phyloP scores from a whole-genome alignment of 2,113 vertebrate species.

The Coryphaenoides rupestris region DNA sequence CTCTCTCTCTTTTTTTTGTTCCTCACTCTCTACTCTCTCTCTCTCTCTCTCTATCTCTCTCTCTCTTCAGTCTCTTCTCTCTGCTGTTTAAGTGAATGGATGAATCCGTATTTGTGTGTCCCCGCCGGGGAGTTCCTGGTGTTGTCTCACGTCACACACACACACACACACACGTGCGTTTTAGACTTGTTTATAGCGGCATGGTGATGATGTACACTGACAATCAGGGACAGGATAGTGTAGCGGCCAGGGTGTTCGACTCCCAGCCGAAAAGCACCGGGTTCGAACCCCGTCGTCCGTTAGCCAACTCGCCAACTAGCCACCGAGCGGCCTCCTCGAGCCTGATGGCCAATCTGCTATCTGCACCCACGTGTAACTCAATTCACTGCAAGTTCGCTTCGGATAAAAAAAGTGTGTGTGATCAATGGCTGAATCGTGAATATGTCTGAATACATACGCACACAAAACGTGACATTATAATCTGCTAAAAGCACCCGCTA shows the following conservation, averaged over 20 bases:
- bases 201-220: neutral
- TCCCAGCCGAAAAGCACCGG: too few species aligned
- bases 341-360: too few species aligned
- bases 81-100: slow-evolving; percentile 45
- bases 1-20: too few species aligned
- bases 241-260: too few species aligned
- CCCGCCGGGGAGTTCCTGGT: slow-evolving; percentile 40
- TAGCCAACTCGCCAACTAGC: too few species aligned
- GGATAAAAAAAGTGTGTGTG: too few species aligned
- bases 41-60: neutral
- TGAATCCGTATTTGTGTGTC: slow-evolving; percentile 34
- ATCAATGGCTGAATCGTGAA: slow-evolving; percentile 21
- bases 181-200: neutral
- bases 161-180: too few species aligned
- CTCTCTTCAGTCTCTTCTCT: slow-evolving; percentile 2
- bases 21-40: neutral
- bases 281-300: too few species aligned
- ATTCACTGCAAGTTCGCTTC: too few species aligned
- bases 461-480: slow-evolving; percentile 39
- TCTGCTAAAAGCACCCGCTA: slow-evolving; percentile 37
- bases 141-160: neutral
- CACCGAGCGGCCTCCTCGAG: too few species aligned
- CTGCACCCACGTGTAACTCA: too few species aligned
- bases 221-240: neutral
- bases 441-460: too few species aligned